These are phyloP conservation scores for Plectropomus leopardus DNA, from an alignment of 2,113 vertebrate species.

Conservation along the genomic window DNA sequence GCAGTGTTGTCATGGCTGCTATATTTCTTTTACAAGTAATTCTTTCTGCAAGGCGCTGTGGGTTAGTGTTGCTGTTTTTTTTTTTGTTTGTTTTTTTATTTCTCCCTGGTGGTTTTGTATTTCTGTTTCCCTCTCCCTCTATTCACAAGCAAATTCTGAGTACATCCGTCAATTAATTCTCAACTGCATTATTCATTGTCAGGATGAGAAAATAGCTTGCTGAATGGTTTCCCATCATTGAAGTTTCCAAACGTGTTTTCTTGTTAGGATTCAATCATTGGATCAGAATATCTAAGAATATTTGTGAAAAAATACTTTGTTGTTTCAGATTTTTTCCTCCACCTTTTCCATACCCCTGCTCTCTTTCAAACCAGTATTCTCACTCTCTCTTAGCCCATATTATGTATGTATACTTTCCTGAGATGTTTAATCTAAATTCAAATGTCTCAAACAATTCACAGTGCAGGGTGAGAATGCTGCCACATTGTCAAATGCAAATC, in stretches of 20 bases:
- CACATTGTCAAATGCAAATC: conserved; percentile 3
- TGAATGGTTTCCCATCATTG: neutral
- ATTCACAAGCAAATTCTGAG: neutral
- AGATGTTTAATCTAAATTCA: conserved; percentile 4
- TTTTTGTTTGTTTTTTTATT: conserved; percentile 9
- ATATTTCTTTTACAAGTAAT: conserved; percentile 6
- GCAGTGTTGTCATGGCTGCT: neutral
- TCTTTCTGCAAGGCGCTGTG: neutral
- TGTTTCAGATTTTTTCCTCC: neutral
- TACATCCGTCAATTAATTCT: neutral
- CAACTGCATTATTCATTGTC: neutral
- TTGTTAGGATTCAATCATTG: neutral
- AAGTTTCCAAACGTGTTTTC: neutral
- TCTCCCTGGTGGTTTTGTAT: neutral
- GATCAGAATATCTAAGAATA: neutral
- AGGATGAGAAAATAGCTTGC: neutral
- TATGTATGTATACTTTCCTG: neutral
- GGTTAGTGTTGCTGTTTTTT: conserved; percentile 5
- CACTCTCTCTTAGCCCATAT: neutral
- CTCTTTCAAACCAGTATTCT: neutral
- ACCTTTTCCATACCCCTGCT: neutral
- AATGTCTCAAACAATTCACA: conserved; percentile 10
- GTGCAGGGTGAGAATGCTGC: neutral
- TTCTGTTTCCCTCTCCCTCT: neutral
- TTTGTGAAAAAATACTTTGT: neutral